Conservation (phyloP, 2,797 vertebrate genomes). For the Picus viridis region DNA sequence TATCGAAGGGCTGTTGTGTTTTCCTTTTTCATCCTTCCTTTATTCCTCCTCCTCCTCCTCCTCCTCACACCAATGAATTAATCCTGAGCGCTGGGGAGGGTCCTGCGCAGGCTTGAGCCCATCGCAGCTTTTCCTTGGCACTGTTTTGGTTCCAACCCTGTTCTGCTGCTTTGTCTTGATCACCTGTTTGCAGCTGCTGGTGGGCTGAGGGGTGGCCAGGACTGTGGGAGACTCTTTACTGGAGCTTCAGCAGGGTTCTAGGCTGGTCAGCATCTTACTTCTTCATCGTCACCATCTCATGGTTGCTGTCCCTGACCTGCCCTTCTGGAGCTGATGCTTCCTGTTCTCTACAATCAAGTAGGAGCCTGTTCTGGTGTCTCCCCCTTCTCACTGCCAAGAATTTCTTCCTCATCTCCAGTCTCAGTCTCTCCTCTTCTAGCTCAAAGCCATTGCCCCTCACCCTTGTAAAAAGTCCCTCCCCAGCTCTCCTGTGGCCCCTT, state of each 20-base stretch:
- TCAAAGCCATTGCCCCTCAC: no score
- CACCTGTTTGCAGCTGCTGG: neutral
- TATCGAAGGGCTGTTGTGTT: conserved; percentile 62
- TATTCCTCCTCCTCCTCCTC: conserved; percentile 30
- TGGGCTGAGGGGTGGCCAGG: neutral
- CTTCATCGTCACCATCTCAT: neutral
- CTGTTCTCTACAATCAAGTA: neutral
- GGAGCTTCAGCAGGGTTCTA: neutral
- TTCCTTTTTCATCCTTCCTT: conserved; percentile 59
- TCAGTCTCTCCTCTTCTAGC: no score
- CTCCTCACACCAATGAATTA: conserved; percentile 46
- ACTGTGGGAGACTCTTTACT: neutral
- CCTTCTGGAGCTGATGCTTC: neutral
- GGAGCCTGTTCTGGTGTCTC: neutral
- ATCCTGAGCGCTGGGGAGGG: conserved; percentile 2
- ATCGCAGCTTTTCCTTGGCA: neutral
- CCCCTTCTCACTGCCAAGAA: no score
- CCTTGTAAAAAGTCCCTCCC: no score
- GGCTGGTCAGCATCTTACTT: neutral
- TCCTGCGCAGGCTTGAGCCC: neutral
- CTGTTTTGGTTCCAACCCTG: neutral
- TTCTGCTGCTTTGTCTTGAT: neutral
- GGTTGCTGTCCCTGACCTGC: neutral
- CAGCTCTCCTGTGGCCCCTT: no score
- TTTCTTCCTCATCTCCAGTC: no score